These are phyloP conservation scores for Rhaphigaster nebulosa DNA, from an alignment of 2,888 invertebrate genomes.

Conservation along the genomic window DNA sequence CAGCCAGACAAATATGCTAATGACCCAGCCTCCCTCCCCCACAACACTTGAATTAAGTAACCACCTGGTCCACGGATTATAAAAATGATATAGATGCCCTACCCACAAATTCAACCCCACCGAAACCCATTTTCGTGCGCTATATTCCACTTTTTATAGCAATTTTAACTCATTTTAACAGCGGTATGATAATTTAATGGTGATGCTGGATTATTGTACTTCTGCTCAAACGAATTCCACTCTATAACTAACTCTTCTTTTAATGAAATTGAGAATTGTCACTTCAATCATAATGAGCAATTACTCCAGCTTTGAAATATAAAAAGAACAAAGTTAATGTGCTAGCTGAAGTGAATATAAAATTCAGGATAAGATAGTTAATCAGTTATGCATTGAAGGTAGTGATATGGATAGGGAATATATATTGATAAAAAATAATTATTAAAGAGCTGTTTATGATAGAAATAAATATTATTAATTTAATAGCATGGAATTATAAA, in stretches of 20 bases:
- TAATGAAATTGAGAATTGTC: not conserved
- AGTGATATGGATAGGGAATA: too few species aligned
- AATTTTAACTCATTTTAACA: not conserved
- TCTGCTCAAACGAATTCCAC: too few species aligned
- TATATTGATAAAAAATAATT: too few species aligned
- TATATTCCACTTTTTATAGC: not conserved
- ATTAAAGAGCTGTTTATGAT: too few species aligned
- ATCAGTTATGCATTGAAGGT: too few species aligned
- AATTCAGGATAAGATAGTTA: too few species aligned
- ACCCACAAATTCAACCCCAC: not conserved
- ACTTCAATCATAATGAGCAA: too few species aligned
- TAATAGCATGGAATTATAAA: too few species aligned
- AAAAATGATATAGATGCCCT: not conserved
- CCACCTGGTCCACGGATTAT: slow-evolving; percentile 25
- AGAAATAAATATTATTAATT: too few species aligned
- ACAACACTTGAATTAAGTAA: slow-evolving; percentile 28
- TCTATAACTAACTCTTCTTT: not conserved
- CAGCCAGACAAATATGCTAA: slow-evolving; percentile 13
- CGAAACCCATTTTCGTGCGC: not conserved
- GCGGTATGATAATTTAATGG: not conserved
- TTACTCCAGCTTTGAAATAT: too few species aligned
- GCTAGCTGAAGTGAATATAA: too few species aligned
- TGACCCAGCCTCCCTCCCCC: not conserved
- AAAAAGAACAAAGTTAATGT: too few species aligned
- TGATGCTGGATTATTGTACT: not conserved